phyloP scores from a whole-genome alignment of 1,140 invertebrate species.

The Bombyx mori region ASM3026992v2 NC_085129.1:2553001-2553500 shows the following conservation, averaged over 20 bases:
- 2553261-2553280: background rate
- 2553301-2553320: too few species aligned
- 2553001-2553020: background rate
- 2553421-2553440: background rate
- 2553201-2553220: constrained; percentile 1
- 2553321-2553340: too few species aligned
- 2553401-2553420: background rate
- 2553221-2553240: too few species aligned
- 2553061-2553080: background rate
- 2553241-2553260: too few species aligned
- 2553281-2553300: too few species aligned
- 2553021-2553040: constrained; percentile 1
- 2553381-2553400: background rate
- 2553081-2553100: background rate
- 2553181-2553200: background rate
- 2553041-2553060: background rate
- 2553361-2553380: background rate
- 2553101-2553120: background rate
- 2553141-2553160: constrained; percentile 1
- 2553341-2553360: too few species aligned
- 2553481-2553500: background rate
- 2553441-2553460: background rate
- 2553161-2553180: constrained; percentile 1
- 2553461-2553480: background rate
- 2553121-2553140: background rate